Conservation (phyloP, 2,797 vertebrate genomes). For the Mormyrus proboscirostris region DNA sequence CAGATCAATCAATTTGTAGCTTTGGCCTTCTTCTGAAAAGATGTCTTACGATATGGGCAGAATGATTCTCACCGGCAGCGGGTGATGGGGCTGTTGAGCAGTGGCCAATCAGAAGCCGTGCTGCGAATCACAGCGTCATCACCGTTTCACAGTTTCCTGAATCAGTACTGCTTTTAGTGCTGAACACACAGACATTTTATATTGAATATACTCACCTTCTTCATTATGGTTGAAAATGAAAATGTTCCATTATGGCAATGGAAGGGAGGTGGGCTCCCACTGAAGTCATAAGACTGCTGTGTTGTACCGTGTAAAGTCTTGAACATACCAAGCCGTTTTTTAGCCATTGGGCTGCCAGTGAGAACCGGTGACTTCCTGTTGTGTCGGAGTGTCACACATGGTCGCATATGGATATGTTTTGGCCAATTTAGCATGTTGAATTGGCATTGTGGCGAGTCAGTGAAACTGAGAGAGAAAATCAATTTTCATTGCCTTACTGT, state of each 20-base stretch:
- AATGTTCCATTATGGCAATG: not conserved
- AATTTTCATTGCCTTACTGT: not conserved
- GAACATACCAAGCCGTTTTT: not conserved
- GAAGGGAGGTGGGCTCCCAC: not conserved
- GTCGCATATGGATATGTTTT: not conserved
- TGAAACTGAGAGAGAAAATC: not conserved
- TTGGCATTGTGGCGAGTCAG: not conserved
- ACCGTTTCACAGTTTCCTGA: not conserved
- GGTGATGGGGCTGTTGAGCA: not conserved
- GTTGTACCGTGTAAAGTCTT: not conserved
- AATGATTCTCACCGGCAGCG: not conserved
- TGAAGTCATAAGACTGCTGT: not conserved
- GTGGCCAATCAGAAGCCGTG: not conserved
- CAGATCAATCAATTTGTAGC: not conserved
- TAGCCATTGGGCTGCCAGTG: not conserved
- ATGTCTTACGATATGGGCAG: not conserved
- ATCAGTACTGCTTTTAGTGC: not conserved
- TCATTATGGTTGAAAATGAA: not conserved
- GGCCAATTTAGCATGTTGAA: not conserved
- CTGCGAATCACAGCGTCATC: not conserved
- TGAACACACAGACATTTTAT: not conserved
- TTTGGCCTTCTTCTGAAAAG: not conserved
- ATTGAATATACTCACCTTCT: not conserved
- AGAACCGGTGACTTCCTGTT: not conserved
- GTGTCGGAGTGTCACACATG: not conserved